Evolutionary conservation across 2,888 invertebrate species (phyloP).

Genomic region (Frankliniella intonsa): DNA sequence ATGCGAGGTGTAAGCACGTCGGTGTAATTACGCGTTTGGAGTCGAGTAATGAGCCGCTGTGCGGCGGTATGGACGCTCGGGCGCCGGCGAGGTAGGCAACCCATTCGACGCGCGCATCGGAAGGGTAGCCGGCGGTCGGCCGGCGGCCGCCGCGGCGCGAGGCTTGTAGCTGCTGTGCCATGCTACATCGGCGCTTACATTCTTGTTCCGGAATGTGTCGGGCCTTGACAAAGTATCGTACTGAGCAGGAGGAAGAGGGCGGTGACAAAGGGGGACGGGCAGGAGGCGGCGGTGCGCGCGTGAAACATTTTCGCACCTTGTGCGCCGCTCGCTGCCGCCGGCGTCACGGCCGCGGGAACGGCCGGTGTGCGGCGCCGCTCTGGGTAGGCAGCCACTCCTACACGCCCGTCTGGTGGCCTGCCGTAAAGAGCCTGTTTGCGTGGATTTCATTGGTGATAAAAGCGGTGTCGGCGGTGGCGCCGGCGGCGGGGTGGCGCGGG

Average conservation of each 20-base stretch:
- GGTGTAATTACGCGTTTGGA: not conserved
- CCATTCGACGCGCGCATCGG: not conserved
- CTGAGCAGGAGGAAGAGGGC: not conserved
- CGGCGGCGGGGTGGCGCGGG: not conserved
- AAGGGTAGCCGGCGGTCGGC: not conserved
- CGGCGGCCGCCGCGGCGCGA: not conserved
- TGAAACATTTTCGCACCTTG: not conserved
- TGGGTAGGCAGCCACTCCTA: constrained; percentile 7
- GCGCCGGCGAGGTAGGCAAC: constrained; percentile 3
- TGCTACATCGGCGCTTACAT: not conserved
- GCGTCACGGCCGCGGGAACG: not conserved
- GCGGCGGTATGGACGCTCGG: not conserved
- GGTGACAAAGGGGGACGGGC: not conserved
- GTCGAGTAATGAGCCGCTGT: not conserved
- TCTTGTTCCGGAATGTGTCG: not conserved
- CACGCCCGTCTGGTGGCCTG: not conserved
- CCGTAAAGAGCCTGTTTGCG: constrained; percentile 26
- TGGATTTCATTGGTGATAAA: constrained; percentile 23
- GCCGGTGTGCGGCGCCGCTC: too few relatives aligned
- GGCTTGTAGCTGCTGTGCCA: not conserved
- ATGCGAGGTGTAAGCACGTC: not conserved
- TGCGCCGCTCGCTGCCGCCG: too few relatives aligned
- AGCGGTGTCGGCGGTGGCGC: not conserved
- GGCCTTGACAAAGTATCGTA: not conserved
- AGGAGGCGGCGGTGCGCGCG: not conserved